Base-by-base conservation (phyloP, 2,797 vertebrate genomes). In the Cephalopachus bancanus region DNA sequence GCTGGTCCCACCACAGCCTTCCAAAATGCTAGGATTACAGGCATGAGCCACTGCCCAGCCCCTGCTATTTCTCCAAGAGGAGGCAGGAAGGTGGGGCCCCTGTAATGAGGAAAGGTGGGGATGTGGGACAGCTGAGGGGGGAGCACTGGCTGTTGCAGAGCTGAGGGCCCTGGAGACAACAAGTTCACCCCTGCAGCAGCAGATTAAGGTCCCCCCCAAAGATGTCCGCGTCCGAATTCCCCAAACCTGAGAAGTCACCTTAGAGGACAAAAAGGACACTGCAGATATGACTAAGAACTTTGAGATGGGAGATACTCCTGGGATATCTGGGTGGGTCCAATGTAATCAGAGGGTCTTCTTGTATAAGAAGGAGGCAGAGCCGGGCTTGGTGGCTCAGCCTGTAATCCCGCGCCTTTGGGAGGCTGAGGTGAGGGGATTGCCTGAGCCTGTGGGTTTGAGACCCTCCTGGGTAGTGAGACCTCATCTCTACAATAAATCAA, bases 121-220 rank as follows among this genome's bases (percentile, higher is more conserved):
- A 24, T 17, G 5, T 14, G 57, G 49, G 2, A 15, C 11, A 59
- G 44, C 33, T 44, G 20, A 28, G 6, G 51, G 71, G 59, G 16
- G 49, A 9, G 0, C 11, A 0, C 28, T 5, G 14, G 75, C 64
- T 28, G 44, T 15, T 17, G 0, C 14, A 33, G 15, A 59, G 71
- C 33, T 28, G 51, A 53, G 19, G 26, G 12, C 57, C 83, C 75
- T 59, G 76, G 69, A 37, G 44, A 72, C 20, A 4, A 65, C 37
- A 26, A 11, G 10, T 60, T 16, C 49, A 65, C 22, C 5, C 51
- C 10, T 8, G 69, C 0, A 4, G 33, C 53, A 57, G 57, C 28
- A 62, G 33, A 57, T 49, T 17, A 22, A 37, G 10, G 4, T 53
- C 33, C 80, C 37, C 37, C 93, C 75, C 33, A 16, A 24, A 78